These are phyloP conservation scores for Apodemus agrarius DNA, from an alignment of 2,797 vertebrate genomes.

Conservation along the genomic window DNA sequence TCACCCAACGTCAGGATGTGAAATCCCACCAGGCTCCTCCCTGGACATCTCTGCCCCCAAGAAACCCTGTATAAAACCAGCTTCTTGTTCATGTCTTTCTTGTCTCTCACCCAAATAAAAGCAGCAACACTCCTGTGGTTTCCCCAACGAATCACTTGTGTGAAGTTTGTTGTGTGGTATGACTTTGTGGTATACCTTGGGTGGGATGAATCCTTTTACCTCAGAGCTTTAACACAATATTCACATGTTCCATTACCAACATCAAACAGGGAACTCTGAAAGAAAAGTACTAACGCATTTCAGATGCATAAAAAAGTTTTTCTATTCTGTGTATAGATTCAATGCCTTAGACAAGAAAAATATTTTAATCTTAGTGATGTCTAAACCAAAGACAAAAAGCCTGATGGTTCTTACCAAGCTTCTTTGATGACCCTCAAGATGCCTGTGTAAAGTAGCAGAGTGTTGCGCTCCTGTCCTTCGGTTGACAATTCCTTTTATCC, in stretches of 20 bases:
- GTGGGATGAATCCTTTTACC: neutral
- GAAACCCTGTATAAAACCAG: neutral
- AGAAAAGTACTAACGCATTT: neutral
- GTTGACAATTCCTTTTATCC: neutral
- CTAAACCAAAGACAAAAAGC: neutral
- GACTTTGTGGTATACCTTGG: neutral
- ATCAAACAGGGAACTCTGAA: neutral
- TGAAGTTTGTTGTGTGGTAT: neutral
- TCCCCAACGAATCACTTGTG: neutral
- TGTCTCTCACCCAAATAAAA: neutral
- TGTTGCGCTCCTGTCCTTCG: neutral
- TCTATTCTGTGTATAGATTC: constrained; percentile 1
- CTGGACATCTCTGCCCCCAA: neutral
- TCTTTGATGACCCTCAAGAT: neutral
- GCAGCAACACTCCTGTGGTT: neutral
- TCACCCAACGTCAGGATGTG: neutral
- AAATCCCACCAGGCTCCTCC: neutral
- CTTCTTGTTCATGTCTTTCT: neutral
- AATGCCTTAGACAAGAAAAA: neutral
- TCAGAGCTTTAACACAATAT: neutral
- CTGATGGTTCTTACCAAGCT: neutral
- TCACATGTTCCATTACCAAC: neutral
- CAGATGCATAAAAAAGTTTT: neutral
- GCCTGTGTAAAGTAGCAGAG: neutral
- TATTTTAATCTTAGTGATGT: neutral